These are phyloP conservation scores for Lomographa bimaculata DNA, from an alignment of 2,888 invertebrate genomes.

Conservation along the genomic window DNA sequence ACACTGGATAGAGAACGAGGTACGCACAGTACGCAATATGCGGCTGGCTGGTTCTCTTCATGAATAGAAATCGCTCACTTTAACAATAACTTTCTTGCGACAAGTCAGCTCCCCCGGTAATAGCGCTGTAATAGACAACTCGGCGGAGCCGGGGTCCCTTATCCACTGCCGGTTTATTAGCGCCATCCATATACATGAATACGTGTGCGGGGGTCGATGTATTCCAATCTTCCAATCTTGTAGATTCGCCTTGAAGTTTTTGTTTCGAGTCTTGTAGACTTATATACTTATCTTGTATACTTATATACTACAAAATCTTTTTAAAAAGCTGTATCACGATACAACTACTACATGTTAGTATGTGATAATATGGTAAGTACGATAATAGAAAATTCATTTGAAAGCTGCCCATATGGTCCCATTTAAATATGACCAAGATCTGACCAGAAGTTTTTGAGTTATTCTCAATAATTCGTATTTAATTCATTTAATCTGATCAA, in stretches of 20 bases:
- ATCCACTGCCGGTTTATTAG: constrained; percentile 55
- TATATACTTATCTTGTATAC: too few relatives aligned
- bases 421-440: too few relatives aligned
- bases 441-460: too few relatives aligned
- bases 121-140: constrained; percentile 49
- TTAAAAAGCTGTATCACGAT: too few relatives aligned
- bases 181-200: constrained; percentile 50
- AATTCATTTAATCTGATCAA: too few relatives aligned
- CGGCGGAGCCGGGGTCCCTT: constrained; percentile 36
- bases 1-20: constrained; percentile 10
- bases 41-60: constrained; percentile 49
- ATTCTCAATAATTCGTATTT: too few relatives aligned
- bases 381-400: too few relatives aligned
- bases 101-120: constrained; percentile 42
- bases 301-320: too few relatives aligned
- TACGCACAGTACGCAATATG: constrained; percentile 41
- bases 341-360: too few relatives aligned
- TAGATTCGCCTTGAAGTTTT: constrained; percentile 19
- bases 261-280: constrained; percentile 22
- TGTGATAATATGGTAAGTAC: too few relatives aligned
- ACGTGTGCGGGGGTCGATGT: constrained; percentile 32
- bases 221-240: constrained; percentile 18
- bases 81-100: constrained; percentile 58
- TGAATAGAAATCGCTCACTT: constrained; percentile 76
- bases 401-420: too few relatives aligned